Base-by-base conservation (phyloP, 2,113 vertebrate genomes). In the Percina caprodes region DNA sequence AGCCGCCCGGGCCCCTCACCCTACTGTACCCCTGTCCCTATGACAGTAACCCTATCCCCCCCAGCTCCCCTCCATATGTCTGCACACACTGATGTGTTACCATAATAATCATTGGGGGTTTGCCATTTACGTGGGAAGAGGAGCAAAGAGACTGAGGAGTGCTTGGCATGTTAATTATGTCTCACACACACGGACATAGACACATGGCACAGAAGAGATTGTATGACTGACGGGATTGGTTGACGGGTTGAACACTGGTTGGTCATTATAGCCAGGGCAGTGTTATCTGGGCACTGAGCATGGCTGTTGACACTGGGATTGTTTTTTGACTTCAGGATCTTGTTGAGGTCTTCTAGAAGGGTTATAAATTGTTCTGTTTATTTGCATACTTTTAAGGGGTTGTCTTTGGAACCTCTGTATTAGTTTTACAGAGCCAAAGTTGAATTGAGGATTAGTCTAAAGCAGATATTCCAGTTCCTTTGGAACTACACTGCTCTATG, bases 81-180 rank as follows among this genome's bases (percentile, higher is more conserved):
- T 88, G 77, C 88, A 73, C 91, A 86, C 82, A 78, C 85, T 83
- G 87, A 92, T 81, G 72, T 86, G 91, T 85, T 92, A 85, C 92
- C 92, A 84, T 92, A 89, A 88, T 92, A 91, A 93, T 92, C 85
- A 72, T 54, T 66, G 88, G 35, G n/a, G 77, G 74, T 83, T 92
- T 86, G 86, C 81, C 69, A 86, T 88, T 90, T 89, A 89, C 39
- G 60, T 88, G 88, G 86, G 84, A 91, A 91, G 92, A 88, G 0
- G 69, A 87, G 85, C 87, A 85, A 74, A 74, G 73, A 66, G 83
- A 80, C 74, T 60, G 56, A 81, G 63, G 80, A 84, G 85, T 56
- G 88, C 66, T 80, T 6, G 90, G 91, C 83, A 94, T 89, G 88
- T 90, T 92, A 89, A 94, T 93, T 88, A 93, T 93, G 88, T 39